These are phyloP conservation scores for Parnassius orleans DNA, from an alignment of 2,888 invertebrate genomes.

Conservation along the genomic window DNA sequence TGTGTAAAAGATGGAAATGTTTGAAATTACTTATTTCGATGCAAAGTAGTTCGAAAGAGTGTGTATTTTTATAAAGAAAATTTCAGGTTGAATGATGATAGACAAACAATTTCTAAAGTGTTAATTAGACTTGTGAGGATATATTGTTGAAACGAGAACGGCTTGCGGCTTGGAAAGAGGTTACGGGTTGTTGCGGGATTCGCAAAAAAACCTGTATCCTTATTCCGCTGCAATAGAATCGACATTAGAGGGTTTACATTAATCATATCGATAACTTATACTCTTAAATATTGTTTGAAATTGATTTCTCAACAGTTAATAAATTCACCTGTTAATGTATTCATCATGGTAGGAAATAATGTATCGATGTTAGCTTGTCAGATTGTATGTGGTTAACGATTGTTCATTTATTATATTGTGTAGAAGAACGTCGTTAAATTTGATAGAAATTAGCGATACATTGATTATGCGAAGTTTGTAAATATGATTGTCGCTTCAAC, in stretches of 20 bases:
- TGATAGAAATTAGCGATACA: conserved; percentile 54
- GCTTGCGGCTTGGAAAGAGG: conserved; percentile 37
- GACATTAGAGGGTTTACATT: conserved; percentile 58
- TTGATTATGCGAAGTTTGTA: conserved; percentile 53
- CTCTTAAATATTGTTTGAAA: conserved; percentile 62
- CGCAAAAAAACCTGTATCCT: conserved; percentile 50
- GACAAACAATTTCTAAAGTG: conserved; percentile 63
- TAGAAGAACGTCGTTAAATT: conserved; percentile 66
- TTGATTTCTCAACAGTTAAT: conserved; percentile 68
- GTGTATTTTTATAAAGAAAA: conserved; percentile 76
- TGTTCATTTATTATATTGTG: conserved; percentile 62
- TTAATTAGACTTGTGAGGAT: conserved; percentile 59
- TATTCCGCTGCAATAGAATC: conserved; percentile 59
- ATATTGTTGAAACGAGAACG: conserved; percentile 48
- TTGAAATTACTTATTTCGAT: conserved; percentile 38
- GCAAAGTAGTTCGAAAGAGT: conserved; percentile 54
- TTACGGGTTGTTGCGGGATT: conserved; percentile 45
- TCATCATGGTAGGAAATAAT: conserved; percentile 71
- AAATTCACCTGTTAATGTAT: conserved; percentile 77
- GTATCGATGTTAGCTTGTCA: conserved; percentile 76
- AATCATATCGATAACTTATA: conserved; percentile 75
- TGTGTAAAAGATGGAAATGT: conserved; percentile 51
- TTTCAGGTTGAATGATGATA: conserved; percentile 50
- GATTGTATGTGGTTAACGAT: conserved; percentile 65
- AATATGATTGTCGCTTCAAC: conserved; percentile 59